These are phyloP conservation scores for Agapetus fuscipes DNA, from an alignment of 2,888 invertebrate species.

Conservation along the genomic window DNA sequence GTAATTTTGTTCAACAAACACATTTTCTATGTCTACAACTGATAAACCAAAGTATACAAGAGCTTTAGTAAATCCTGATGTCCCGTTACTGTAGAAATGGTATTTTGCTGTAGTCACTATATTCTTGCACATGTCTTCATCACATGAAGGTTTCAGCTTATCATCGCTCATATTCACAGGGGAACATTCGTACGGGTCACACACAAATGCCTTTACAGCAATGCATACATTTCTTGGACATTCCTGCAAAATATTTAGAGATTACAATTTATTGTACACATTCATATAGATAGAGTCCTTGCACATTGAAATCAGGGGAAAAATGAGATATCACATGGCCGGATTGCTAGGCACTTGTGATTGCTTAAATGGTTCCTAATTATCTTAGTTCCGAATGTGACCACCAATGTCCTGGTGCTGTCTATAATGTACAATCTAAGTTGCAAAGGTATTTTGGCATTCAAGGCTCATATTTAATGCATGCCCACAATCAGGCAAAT, in stretches of 20 bases:
- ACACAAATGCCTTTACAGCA: slow-evolving; percentile 5
- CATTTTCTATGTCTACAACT: slow-evolving; percentile 3
- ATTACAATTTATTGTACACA: too few species aligned
- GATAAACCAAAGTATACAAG: slow-evolving; percentile 13
- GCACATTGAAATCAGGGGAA: too few species aligned
- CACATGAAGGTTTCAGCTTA: slow-evolving; percentile 1
- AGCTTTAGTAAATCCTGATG: slow-evolving; percentile 16
- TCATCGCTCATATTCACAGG: slow-evolving; percentile 8
- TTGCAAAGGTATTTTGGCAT: too few species aligned
- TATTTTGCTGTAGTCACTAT: slow-evolving; percentile 14
- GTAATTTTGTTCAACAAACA: slow-evolving; percentile 8
- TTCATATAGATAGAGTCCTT: too few species aligned
- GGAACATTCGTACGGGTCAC: slow-evolving; percentile 5
- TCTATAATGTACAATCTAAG: too few species aligned
- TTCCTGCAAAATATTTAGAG: slow-evolving; percentile 9
- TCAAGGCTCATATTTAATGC: too few species aligned
- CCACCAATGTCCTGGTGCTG: too few species aligned
- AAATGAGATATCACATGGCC: too few species aligned
- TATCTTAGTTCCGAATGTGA: too few species aligned
- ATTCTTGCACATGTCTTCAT: slow-evolving; percentile 4
- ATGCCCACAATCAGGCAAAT: too few species aligned
- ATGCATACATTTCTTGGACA: slow-evolving; percentile 14
- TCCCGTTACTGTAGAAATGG: slow-evolving; percentile 14
- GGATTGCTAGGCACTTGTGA: too few species aligned
- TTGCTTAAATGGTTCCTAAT: too few species aligned